phyloP scores from a whole-genome alignment of 2,113 vertebrate species.

The Triplophysa dalaica region DNA sequence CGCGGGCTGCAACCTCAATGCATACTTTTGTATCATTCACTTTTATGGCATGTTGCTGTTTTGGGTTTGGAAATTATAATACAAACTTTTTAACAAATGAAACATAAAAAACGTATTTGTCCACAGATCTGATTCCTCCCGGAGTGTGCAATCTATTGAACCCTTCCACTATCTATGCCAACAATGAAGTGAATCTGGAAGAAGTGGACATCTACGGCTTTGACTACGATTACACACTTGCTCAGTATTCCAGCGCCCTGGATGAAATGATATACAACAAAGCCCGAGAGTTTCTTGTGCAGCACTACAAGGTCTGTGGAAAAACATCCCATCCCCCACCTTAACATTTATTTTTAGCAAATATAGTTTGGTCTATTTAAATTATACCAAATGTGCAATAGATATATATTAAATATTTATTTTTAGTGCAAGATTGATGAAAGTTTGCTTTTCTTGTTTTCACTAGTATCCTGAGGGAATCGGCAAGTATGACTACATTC shows the following conservation, averaged over 20 bases:
- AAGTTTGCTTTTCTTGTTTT: not conserved
- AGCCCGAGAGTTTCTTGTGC: slow-evolving; percentile 70
- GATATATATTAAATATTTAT: not conserved
- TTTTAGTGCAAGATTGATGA: not conserved
- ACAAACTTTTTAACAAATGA: no score
- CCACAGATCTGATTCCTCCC: slow-evolving; percentile 78
- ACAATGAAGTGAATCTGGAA: slow-evolving; percentile 78
- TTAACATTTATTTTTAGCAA: not conserved
- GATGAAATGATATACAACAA: slow-evolving; percentile 75
- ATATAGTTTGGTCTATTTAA: not conserved
- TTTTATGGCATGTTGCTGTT: no score
- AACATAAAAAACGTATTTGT: not conserved
- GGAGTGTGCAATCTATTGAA: slow-evolving; percentile 79
- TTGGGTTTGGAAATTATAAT: no score
- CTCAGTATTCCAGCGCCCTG: slow-evolving; percentile 75
- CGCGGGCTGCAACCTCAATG: not conserved
- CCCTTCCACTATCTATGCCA: slow-evolving; percentile 78
- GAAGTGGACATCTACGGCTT: slow-evolving; percentile 81
- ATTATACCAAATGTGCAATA: not conserved
- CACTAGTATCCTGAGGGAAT: slow-evolving; percentile 79
- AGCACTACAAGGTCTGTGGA: slow-evolving; percentile 75
- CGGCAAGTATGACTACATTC: slow-evolving; percentile 77
- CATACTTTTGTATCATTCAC: not conserved
- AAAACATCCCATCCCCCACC: not conserved
- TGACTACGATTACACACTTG: slow-evolving; percentile 81